Base-by-base conservation (phyloP, 2,888 invertebrate genomes). In the Trissoscelio sp. region DNA sequence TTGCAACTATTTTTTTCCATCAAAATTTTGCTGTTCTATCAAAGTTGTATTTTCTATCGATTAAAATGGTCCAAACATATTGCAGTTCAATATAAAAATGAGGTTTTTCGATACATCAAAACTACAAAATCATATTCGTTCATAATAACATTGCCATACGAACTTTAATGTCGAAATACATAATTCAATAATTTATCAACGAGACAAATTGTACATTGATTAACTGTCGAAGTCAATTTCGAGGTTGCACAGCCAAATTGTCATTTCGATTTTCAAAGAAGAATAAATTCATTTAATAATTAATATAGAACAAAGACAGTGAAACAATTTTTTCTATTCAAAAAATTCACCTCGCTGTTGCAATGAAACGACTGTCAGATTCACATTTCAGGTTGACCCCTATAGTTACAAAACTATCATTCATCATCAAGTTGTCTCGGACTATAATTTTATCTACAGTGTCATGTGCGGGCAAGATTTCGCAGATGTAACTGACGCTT, bases 361-460 rank as follows among this genome's bases (percentile, higher is more conserved):
- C 48, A 44, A 48, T 37, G 64, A 74, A 64, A 58, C 62, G 48
- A 75, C 58, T 75, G 51, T 14, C 42, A 58, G n/a, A 48, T 51
- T 74, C 64, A 66, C 34, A 66, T 67, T 67, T 39, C 20, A 20
- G 31, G 12, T 16, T 31, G 31, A 51, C 48, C 66, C 51, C 48
- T 67, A 67, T 75, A 75, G 75, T 75, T 75, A 58, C 58, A 58
- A 37, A 77, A 77, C 67, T 77, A 77, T 77, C 75, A 77, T 67
- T 67, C 75, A 77, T 75, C 75, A 75, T 77, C 75, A 67, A 39
- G 48, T 67, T 77, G 75, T 60, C 75, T 42, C 53, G 60, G 39
- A 66, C 67, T 60, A 69, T 77, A 77, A 77, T 77, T 77, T 77
- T 77, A 77, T 77, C 58, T 69, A 44, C 46, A 69, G 44, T 67